These are phyloP conservation scores for Syngnathus scovelli DNA, from an alignment of 2,113 vertebrate genomes.

Conservation along the genomic window DNA sequence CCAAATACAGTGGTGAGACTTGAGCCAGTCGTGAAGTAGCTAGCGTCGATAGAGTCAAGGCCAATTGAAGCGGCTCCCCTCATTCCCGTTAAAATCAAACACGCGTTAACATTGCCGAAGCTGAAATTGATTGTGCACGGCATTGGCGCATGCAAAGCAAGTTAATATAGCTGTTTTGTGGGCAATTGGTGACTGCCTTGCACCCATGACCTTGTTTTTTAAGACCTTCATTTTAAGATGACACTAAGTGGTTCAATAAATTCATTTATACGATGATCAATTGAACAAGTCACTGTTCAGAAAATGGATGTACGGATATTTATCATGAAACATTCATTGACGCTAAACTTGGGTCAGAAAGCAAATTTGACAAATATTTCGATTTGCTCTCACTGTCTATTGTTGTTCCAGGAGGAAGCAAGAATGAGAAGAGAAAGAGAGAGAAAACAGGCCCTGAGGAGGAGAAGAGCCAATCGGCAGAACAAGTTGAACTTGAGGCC, in stretches of 20 bases:
- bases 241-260: too few species aligned
- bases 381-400: neutral
- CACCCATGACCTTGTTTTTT: too few species aligned
- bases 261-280: too few species aligned
- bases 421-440: constrained; percentile 16
- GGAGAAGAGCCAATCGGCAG: constrained; percentile 10
- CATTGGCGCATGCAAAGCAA: too few species aligned
- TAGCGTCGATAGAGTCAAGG: neutral
- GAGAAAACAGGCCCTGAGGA: constrained; percentile 13
- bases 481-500: constrained; percentile 39
- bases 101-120: too few species aligned
- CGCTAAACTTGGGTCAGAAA: neutral
- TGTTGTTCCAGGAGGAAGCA: constrained; percentile 4
- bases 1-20: constrained; percentile 26
- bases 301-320: too few species aligned
- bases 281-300: too few species aligned
- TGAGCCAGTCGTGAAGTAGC: neutral
- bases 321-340: neutral
- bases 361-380: neutral
- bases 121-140: too few species aligned
- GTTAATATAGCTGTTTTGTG: too few species aligned
- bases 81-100: too few species aligned
- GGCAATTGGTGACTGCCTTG: too few species aligned
- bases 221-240: too few species aligned
- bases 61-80: neutral